phyloP scores from a whole-genome alignment of 2,797 vertebrate genomes.

The Acipenser transmontanus region DNA sequence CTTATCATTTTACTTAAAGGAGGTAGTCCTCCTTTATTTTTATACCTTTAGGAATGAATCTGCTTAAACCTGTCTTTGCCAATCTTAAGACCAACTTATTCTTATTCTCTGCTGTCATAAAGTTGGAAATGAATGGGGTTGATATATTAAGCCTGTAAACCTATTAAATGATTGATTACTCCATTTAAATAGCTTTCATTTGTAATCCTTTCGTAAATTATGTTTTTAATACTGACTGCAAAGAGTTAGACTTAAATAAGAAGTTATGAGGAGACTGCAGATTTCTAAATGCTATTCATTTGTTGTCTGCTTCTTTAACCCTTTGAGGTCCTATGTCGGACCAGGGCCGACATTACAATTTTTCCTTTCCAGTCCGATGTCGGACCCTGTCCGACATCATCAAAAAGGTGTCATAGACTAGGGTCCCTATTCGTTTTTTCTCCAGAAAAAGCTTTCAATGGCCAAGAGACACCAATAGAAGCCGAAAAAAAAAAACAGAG shows the following conservation, averaged over 20 bases:
- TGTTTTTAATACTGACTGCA: conserved; percentile 53
- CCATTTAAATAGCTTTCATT: conserved; percentile 59
- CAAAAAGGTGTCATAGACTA: too few relatives aligned
- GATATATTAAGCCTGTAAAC: conserved; percentile 42
- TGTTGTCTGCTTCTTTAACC: conserved; percentile 1
- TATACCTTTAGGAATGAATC: not conserved
- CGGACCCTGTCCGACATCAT: too few relatives aligned
- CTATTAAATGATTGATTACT: conserved; percentile 52
- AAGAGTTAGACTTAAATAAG: conserved; percentile 46
- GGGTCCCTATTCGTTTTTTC: too few relatives aligned
- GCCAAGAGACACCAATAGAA: too few relatives aligned
- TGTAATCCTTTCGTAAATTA: conserved; percentile 54
- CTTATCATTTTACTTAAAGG: too few relatives aligned
- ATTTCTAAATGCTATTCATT: conserved; percentile 11
- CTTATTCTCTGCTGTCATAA: conserved; percentile 10
- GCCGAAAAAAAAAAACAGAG: too few relatives aligned
- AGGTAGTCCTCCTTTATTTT: too few relatives aligned
- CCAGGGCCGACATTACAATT: too few relatives aligned
- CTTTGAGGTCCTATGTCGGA: too few relatives aligned
- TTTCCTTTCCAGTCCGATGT: too few relatives aligned
- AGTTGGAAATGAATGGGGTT: conserved; percentile 19
- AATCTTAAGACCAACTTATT: conserved; percentile 13
- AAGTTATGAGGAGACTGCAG: conserved; percentile 2
- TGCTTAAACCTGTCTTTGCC: conserved; percentile 19
- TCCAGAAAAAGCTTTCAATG: too few relatives aligned